A percentile compares a stretch with the other conserved stretches of the same genome.
Conservation (phyloP, 2,888 invertebrate genomes). For the Aradus depressus region DNA sequence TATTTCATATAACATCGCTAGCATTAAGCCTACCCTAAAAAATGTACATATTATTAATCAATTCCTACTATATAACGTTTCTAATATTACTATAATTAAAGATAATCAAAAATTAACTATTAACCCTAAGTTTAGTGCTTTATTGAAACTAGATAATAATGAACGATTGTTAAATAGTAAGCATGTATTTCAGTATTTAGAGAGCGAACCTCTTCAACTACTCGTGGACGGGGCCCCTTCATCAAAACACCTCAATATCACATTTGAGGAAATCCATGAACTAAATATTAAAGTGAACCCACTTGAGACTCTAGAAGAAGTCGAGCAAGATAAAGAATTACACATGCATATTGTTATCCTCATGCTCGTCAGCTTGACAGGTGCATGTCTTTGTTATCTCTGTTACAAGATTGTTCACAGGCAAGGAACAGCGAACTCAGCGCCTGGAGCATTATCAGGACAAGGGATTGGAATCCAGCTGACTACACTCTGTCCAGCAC, state of each 20-base stretch:
- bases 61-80: not conserved
- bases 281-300: not conserved
- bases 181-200: not conserved
- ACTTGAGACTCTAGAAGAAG: not conserved
- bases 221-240: not conserved
- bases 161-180: not conserved
- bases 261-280: no score
- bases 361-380: no score
- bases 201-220: not conserved
- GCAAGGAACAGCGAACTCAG: no score
- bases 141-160: not conserved
- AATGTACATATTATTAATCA: not conserved
- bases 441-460: no score
- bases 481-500: no score
- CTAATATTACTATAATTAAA: not conserved
- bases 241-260: not conserved
- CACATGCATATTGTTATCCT: no score
- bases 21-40: not conserved
- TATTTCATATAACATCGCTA: not conserved
- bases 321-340: no score
- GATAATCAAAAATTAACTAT: not conserved
- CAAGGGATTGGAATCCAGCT: no score
- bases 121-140: not conserved
- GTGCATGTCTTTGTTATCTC: no score
- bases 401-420: no score